phyloP scores from a whole-genome alignment of 2,113 vertebrate genomes.

The Gymnocephalus cernua region DNA sequence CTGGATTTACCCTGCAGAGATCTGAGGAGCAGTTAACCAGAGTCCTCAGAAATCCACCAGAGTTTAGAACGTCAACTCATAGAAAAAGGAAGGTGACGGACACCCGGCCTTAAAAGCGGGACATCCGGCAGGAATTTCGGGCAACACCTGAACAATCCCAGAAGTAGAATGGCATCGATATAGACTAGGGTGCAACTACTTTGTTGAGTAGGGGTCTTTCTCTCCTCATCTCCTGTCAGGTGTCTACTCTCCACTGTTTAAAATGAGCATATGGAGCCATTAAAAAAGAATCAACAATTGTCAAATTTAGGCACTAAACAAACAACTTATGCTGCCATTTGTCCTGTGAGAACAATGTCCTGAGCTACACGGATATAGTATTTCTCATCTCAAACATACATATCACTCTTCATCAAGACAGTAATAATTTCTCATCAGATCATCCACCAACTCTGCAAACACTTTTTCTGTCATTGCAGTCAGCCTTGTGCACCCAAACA shows the following conservation, averaged over 20 bases:
- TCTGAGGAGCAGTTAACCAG: too few relatives aligned
- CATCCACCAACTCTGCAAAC: slow-evolving; percentile 43
- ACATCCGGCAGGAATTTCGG: too few relatives aligned
- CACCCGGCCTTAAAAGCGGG: too few relatives aligned
- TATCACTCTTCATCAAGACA: background rate
- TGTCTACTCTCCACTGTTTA: background rate
- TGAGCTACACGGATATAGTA: background rate
- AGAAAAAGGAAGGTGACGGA: too few relatives aligned
- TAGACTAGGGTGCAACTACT: background rate
- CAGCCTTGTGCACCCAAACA: slow-evolving; percentile 44
- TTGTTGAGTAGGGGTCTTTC: background rate
- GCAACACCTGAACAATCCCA: too few relatives aligned
- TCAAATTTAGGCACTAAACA: slow-evolving; percentile 1
- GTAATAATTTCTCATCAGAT: slow-evolving; percentile 10
- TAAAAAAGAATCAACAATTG: too few relatives aligned
- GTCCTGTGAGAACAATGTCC: background rate
- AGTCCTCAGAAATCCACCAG: too few relatives aligned
- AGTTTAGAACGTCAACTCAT: too few relatives aligned
- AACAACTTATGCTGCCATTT: background rate
- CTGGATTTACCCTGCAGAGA: too few relatives aligned
- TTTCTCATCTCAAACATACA: background rate
- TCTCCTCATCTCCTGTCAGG: background rate
- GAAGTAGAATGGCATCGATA: too few relatives aligned
- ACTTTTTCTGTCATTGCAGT: slow-evolving; percentile 17
- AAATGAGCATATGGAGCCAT: background rate